These are phyloP conservation scores for Diogma glabrata DNA, from an alignment of 2,888 invertebrate genomes.

Conservation along the genomic window DNA sequence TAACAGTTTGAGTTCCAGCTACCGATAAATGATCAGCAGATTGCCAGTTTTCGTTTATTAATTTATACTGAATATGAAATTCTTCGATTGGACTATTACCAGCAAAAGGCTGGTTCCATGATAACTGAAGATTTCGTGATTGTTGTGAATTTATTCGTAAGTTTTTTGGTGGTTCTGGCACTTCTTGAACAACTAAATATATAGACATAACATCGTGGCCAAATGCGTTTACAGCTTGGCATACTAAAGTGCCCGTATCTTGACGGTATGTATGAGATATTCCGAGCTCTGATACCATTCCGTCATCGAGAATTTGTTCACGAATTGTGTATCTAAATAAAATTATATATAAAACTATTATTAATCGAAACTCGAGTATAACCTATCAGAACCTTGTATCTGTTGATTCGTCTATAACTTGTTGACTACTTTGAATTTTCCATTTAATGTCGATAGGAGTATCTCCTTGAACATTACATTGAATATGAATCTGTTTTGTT, in stretches of 20 bases:
- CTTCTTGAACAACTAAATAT: constrained; percentile 81
- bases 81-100: constrained; percentile 81
- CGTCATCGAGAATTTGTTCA: constrained; percentile 65
- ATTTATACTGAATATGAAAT: constrained; percentile 82
- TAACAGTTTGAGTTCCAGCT: constrained; percentile 70
- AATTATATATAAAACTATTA: too few relatives aligned
- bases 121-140: constrained; percentile 70
- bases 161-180: constrained; percentile 81
- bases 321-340: constrained; percentile 66
- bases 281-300: constrained; percentile 73
- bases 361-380: too few relatives aligned
- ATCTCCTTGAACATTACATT: constrained; percentile 81
- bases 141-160: constrained; percentile 75
- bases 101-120: constrained; percentile 82
- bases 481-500: constrained; percentile 70
- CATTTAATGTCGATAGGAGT: constrained; percentile 76
- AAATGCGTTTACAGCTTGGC: constrained; percentile 78
- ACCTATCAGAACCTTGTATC: too few relatives aligned
- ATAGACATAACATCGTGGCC: constrained; percentile 89
- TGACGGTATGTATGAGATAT: constrained; percentile 74
- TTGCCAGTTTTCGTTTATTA: constrained; percentile 73
- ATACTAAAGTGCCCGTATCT: constrained; percentile 81
- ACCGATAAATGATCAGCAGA: constrained; percentile 71
- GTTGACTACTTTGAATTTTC: constrained; percentile 57
- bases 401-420: constrained; percentile 57